Percentiles rank a stretch among this genome's conserved stretches.
phyloP scores from a whole-genome alignment of 2,797 vertebrate species.

The Paedocypris micromegethes region DNA sequence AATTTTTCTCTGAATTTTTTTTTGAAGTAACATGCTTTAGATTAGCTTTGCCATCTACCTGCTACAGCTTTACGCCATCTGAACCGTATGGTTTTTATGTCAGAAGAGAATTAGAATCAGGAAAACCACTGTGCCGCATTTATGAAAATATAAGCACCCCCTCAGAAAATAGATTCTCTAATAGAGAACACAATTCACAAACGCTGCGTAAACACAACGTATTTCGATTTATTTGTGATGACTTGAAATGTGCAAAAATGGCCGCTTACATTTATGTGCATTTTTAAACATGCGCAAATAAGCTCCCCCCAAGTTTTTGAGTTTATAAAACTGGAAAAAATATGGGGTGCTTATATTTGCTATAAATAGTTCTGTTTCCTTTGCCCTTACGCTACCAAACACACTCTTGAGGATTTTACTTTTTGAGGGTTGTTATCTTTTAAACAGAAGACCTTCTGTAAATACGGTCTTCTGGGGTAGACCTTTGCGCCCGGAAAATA shows the following conservation, averaged over 20 bases:
- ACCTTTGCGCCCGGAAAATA: constrained; percentile 33
- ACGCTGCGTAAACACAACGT: too few species aligned
- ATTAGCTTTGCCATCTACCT: constrained; percentile 11
- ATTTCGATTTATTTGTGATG: too few species aligned
- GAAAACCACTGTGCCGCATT: background rate
- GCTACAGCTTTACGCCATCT: constrained; percentile 4
- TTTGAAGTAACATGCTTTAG: background rate
- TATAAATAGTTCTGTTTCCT: background rate
- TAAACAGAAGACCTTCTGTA: constrained; percentile 44
- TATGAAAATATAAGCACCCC: too few species aligned
- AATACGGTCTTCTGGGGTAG: constrained; percentile 45
- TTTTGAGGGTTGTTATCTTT: constrained; percentile 44
- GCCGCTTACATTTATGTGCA: too few species aligned
- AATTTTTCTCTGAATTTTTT: constrained; percentile 8
- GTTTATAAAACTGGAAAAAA: too few species aligned
- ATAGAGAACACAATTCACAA: too few species aligned
- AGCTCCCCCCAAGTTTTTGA: too few species aligned
- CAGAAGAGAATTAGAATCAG: constrained; percentile 12
- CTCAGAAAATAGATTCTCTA: too few species aligned
- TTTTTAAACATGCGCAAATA: too few species aligned
- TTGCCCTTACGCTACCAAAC: constrained; percentile 29
- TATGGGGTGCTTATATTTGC: too few species aligned
- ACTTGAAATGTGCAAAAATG: too few species aligned
- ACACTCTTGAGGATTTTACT: constrained; percentile 32
- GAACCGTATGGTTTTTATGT: constrained; percentile 27